phyloP scores from a whole-genome alignment of 2,888 invertebrate species.

The Alcis repandata region DNA sequence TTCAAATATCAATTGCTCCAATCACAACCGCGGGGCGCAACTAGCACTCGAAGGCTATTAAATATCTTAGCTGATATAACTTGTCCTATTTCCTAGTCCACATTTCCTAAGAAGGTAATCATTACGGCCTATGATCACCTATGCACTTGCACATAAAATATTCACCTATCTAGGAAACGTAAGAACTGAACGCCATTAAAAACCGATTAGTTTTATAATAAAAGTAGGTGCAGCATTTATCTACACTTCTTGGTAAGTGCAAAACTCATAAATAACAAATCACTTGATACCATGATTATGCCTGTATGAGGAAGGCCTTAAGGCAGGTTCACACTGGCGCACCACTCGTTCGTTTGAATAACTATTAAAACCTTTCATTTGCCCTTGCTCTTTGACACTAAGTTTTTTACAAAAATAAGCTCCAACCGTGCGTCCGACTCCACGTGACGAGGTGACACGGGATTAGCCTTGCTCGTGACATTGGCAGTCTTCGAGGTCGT shows the following conservation, averaged over 20 bases:
- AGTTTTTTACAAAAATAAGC: constrained; percentile 47
- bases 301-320: too few relatives aligned
- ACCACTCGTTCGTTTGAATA: too few relatives aligned
- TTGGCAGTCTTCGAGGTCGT: constrained; percentile 51
- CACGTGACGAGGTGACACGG: constrained; percentile 31
- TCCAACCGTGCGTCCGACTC: constrained; percentile 7
- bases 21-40: too few relatives aligned
- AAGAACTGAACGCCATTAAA: not conserved
- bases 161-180: not conserved
- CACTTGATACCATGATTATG: too few relatives aligned
- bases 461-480: constrained; percentile 74
- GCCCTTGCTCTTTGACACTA: constrained; percentile 17
- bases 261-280: too few relatives aligned
- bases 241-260: too few relatives aligned
- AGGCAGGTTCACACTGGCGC: too few relatives aligned
- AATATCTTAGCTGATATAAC: too few relatives aligned
- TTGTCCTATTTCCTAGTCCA: not conserved
- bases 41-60: too few relatives aligned
- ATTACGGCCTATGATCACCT: not conserved
- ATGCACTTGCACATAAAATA: not conserved
- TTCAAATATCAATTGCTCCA: too few relatives aligned
- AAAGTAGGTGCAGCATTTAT: too few relatives aligned
- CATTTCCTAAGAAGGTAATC: not conserved
- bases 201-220: not conserved
- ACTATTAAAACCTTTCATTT: too few relatives aligned